phyloP scores from a whole-genome alignment of 2,888 invertebrate species.

The Plusia festucae region DNA sequence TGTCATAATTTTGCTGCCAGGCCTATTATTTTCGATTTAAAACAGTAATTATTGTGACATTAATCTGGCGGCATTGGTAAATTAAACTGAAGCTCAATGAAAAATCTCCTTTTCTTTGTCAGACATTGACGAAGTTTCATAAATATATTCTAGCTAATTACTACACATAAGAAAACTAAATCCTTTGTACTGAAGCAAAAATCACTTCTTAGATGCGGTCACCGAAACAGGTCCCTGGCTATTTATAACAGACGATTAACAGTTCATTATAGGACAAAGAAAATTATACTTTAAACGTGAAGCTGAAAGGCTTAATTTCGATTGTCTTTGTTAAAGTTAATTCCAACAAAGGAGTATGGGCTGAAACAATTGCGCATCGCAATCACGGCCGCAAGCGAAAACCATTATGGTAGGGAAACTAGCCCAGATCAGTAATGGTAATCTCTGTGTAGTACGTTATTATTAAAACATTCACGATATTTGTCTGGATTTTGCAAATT shows the following conservation, averaged over 20 bases:
- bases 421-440: conserved; percentile 51
- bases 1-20: no score
- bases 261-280: conserved; percentile 26
- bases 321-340: conserved; percentile 42
- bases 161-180: conserved; percentile 24
- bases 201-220: conserved; percentile 58
- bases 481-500: conserved; percentile 31
- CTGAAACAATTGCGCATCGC: conserved; percentile 71
- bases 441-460: conserved; percentile 44
- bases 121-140: not conserved
- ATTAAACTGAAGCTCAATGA: not conserved
- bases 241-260: conserved; percentile 66
- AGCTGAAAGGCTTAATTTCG: conserved; percentile 33
- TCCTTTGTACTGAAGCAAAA: conserved; percentile 50
- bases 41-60: no score
- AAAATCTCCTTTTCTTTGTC: not conserved
- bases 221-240: conserved; percentile 63
- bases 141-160: not conserved
- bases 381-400: conserved; percentile 60
- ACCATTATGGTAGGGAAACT: conserved; percentile 56
- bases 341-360: conserved; percentile 66
- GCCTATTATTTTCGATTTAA: no score
- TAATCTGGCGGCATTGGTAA: no score
- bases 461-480: conserved; percentile 44
- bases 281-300: conserved; percentile 26